These are phyloP conservation scores for Phrynocephalus forsythii DNA, from an alignment of 2,797 vertebrate genomes.

Conservation along the genomic window DNA sequence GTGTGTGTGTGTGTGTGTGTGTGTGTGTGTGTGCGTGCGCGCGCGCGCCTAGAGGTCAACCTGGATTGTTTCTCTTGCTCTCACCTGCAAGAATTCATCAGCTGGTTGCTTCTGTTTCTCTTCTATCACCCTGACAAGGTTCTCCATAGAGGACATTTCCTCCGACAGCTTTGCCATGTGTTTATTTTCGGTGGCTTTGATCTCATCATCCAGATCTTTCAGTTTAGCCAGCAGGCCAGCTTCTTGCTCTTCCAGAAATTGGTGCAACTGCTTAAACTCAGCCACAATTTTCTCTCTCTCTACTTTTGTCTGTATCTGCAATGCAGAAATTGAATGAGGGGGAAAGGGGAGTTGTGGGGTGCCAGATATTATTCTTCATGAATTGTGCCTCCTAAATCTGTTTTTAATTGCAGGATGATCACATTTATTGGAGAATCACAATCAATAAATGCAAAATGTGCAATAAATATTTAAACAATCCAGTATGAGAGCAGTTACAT, in stretches of 20 bases:
- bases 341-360: no score
- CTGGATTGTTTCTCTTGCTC: not conserved
- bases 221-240: conserved; percentile 85
- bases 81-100: conserved; percentile 20
- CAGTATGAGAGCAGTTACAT: no score
- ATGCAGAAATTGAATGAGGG: not conserved
- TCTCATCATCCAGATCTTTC: conserved; percentile 82
- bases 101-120: conserved; percentile 10
- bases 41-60: no score
- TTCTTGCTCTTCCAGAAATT: conserved; percentile 86
- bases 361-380: no score
- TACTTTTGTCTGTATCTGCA: conserved; percentile 82
- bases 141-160: conserved; percentile 56
- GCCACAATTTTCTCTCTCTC: conserved; percentile 85
- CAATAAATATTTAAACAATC: no score
- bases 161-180: conserved; percentile 84
- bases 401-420: no score
- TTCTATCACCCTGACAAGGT: not conserved
- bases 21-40: no score
- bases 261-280: conserved; percentile 86
- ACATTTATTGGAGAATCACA: no score
- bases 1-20: no score
- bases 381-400: no score
- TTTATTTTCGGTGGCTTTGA: conserved; percentile 82
- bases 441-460: no score